phyloP scores from a whole-genome alignment of 2,888 invertebrate species.

The Tanypteryx hageni region DNA sequence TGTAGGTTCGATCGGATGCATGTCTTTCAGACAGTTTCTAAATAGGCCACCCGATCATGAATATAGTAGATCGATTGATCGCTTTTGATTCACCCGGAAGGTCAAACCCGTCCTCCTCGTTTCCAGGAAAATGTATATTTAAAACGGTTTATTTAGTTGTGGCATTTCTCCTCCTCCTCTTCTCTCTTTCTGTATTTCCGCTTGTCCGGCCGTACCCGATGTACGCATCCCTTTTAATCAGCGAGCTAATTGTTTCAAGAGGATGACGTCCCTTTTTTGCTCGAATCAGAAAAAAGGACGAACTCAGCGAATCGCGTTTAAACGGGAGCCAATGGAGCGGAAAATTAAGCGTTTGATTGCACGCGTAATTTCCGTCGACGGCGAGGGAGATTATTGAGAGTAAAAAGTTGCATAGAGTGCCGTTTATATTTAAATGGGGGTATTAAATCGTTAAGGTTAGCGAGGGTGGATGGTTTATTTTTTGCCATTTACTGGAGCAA shows the following conservation, averaged over 20 bases:
- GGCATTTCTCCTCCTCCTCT: too few species aligned
- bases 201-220: not conserved
- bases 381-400: not conserved
- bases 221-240: conserved; percentile 1
- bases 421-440: not conserved
- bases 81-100: too few species aligned
- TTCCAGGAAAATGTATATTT: too few species aligned
- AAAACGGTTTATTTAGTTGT: too few species aligned
- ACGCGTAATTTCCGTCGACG: not conserved
- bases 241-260: not conserved
- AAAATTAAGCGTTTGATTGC: not conserved
- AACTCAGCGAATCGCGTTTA: not conserved
- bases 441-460: not conserved
- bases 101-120: too few species aligned
- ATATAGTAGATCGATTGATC: too few species aligned
- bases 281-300: not conserved
- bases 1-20: too few species aligned
- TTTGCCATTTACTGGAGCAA: too few species aligned
- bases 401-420: not conserved
- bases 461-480: not conserved
- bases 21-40: too few species aligned
- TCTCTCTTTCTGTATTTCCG: not conserved
- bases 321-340: not conserved
- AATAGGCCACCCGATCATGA: too few species aligned
- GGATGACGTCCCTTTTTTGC: not conserved